Percentiles rank a stretch among this genome's conserved stretches.
These are phyloP conservation scores for Andrena dorsata DNA, from an alignment of 2,888 invertebrate genomes.

Conservation along the genomic window DNA sequence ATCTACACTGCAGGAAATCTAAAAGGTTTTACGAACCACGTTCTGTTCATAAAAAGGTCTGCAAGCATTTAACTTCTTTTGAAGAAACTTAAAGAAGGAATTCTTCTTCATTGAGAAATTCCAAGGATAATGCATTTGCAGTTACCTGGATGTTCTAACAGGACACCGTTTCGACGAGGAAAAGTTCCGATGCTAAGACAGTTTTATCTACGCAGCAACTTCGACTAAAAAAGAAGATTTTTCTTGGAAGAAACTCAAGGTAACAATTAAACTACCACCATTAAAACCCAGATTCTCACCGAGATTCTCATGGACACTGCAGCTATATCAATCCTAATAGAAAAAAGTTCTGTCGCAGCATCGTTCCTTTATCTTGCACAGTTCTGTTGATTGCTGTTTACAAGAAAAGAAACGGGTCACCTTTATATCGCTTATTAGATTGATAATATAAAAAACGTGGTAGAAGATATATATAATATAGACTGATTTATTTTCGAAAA, in stretches of 20 bases:
- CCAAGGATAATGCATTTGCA: neutral
- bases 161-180: conserved; percentile 2
- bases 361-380: neutral
- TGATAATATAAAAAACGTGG: neutral
- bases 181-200: conserved; percentile 2
- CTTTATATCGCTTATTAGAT: neutral
- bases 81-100: conserved; percentile 12
- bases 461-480: too few relatives aligned
- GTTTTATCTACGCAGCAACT: neutral
- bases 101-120: conserved; percentile 15
- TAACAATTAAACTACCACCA: conserved; percentile 4
- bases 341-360: neutral
- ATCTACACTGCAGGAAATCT: too few relatives aligned
- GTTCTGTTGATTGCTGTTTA: neutral
- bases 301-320: neutral
- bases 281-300: neutral
- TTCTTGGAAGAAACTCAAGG: neutral
- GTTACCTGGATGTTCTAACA: neutral
- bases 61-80: neutral
- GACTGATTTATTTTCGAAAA: too few relatives aligned
- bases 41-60: neutral
- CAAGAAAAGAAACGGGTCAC: neutral
- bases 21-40: neutral
- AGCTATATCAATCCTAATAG: neutral
- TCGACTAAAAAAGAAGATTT: neutral